Evolutionary conservation across 2,888 invertebrate genomes (phyloP), one percentile per base, ranked within the genome.

Genomic region (Meliscaeva auricollis): DNA sequence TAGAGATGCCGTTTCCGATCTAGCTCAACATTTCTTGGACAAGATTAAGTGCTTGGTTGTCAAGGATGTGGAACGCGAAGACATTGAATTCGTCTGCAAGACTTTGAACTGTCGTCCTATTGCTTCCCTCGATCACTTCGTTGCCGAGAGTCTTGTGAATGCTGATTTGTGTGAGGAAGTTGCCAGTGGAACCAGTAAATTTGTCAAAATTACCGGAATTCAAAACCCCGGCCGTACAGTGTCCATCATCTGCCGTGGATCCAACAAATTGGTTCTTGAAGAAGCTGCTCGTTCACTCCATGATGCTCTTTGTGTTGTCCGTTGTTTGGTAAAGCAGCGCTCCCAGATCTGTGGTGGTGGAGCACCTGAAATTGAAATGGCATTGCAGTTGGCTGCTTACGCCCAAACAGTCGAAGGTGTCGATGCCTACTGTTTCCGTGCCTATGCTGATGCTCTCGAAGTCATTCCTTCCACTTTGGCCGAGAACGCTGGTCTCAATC

Each of bases 21-120:
- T 99, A 89, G 99, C 99, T 0, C 94, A 99, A 88, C 99, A 99
- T 92, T 99, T 99, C 93, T 93, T 99, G 88, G 98, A 99, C 90
- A 99, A 99, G 93, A 98, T 99, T 92, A 99, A 99, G 92, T 98
- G 98, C 72, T 96, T 99, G 96, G 99, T 99, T 1, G 95, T 99
- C 68, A 99, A 98, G 92, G 99, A 99, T 91, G 95, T 99, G 75
- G 99, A 99, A 92, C 95, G 99, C 69, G 99, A 99, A 91, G 99
- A 99, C 89, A 97, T 99, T 88, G 98, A 99, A 90, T 99, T 98
- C 92, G 96, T 99, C 20, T 98, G 98, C 93, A 99, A 98, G 94
- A 97, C 97, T 6, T 93, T 99, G 30, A 96, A 96, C 26, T 98
- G 98, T 91, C 94, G 98, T 64, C 99, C 99, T 0, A 98, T 99